Base-by-base conservation (phyloP, 2,797 vertebrate species). In the Microctenopoma lineatum region DNA sequence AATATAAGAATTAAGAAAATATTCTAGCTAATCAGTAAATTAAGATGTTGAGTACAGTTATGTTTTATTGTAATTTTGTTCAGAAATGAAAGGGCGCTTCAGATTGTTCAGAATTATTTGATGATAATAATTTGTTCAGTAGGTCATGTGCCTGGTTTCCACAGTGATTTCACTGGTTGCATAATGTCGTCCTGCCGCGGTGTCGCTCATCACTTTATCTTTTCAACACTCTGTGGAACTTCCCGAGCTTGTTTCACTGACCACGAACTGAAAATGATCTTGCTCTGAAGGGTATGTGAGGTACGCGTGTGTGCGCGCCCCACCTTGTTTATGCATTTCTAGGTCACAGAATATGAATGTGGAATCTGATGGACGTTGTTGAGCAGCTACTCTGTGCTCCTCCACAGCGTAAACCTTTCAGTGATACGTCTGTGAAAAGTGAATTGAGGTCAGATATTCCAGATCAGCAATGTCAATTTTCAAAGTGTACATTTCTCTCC, bases 181-280 rank as follows among this genome's bases (percentile, higher is more conserved):
- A 70, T 87, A 63, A 89, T 47, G 66, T 67, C 71, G 83, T 87
- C 75, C 83, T 87, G 34, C 44, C 51, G 44, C 34, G 53, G 54
- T 75, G 65, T 73, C 69, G 70, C 63, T 85, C 78, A 84, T 87
- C 79, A 89, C 85, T 90, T 92, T 93, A 87, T 91, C 85, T 92
- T 21, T 66, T 59, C 75, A 79, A 14, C 59, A 69, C 42, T 25
- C 14, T 1, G 1, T 58, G 91, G 92, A 88, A 91, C 78, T 89
- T 89, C 90, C 90, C 85, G 7, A 14, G 34, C 66, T 42, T 77
- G 2, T 82, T 79, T 56, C 64, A 46, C 71, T 55, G 34, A 70
- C 54, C 58, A 44, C 44, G 63, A 48, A 59, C 50, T 50, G 50
- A 80, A 50, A 66, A 36, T n/a, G 27, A 39, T 59, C 57, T 34